Evolutionary conservation across 1,140 invertebrate species (phyloP).

Genomic region (Calephelis nemesis): DNA sequence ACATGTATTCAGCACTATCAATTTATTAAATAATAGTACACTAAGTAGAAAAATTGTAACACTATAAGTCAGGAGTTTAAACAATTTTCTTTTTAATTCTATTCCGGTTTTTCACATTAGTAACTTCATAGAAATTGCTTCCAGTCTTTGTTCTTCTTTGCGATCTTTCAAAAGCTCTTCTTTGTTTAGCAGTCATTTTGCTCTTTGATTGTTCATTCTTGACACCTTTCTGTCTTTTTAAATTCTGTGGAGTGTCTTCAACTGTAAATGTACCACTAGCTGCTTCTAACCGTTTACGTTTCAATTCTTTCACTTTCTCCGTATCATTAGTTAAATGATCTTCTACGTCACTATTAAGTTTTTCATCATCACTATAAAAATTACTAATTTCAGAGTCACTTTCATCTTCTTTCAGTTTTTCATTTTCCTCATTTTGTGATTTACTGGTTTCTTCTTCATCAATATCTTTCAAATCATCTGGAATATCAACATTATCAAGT

Average conservation of each 20-base stretch:
- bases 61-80: constrained; percentile 26
- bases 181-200: constrained; percentile 88
- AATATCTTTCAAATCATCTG: constrained; percentile 77
- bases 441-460: constrained; percentile 58
- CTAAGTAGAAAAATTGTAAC: neutral
- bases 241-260: constrained; percentile 59
- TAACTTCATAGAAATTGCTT: constrained; percentile 94
- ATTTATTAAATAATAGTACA: constrained; percentile 9
- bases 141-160: constrained; percentile 92
- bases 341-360: constrained; percentile 71
- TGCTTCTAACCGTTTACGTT: constrained; percentile 69
- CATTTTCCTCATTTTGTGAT: constrained; percentile 61
- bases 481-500: constrained; percentile 79
- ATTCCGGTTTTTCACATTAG: constrained; percentile 95
- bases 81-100: constrained; percentile 80
- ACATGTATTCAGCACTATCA: neutral
- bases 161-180: constrained; percentile 86
- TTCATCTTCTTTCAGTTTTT: constrained; percentile 75
- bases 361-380: constrained; percentile 82
- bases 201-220: constrained; percentile 45
- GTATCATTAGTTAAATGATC: constrained; percentile 74
- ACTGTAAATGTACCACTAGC: constrained; percentile 83
- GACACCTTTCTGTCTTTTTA: constrained; percentile 47
- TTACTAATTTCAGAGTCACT: constrained; percentile 80
- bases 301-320: constrained; percentile 68